Percentiles rank a stretch among this genome's conserved stretches.
Evolutionary conservation across 2,113 vertebrate genomes (phyloP).

Genomic region (Peromyscus californicus): DNA sequence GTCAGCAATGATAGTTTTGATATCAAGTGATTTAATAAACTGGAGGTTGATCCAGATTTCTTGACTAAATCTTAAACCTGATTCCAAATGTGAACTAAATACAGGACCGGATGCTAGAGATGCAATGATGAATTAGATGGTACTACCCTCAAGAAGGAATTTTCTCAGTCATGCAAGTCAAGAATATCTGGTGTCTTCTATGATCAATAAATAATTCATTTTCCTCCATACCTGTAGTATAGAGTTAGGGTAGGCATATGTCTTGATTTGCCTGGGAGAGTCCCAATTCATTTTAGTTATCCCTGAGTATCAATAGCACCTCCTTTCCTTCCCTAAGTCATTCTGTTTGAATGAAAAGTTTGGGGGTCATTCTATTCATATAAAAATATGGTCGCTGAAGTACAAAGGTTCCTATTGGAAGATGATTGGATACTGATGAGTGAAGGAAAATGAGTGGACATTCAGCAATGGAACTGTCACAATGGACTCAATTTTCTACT

Average conservation of each 20-base stretch:
- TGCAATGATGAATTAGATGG: conserved; percentile 2
- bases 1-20: not conserved
- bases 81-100: not conserved
- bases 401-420: not conserved
- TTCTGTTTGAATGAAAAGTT: not conserved
- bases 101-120: not conserved
- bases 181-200: not conserved
- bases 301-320: not conserved
- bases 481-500: not conserved
- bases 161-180: not conserved
- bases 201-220: conserved; percentile 49
- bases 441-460: not conserved
- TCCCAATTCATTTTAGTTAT: conserved; percentile 20
- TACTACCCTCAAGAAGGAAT: not conserved
- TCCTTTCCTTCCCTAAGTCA: not conserved
- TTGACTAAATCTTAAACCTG: not conserved
- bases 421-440: not conserved
- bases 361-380: not conserved
- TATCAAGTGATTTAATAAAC: not conserved
- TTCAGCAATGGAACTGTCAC: not conserved
- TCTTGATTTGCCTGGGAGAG: not conserved
- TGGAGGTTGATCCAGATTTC: not conserved
- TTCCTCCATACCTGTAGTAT: not conserved
- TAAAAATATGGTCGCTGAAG: not conserved
- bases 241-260: not conserved